Conservation (phyloP, 1,140 invertebrate species). For the Dinoponera quadriceps region DNA sequence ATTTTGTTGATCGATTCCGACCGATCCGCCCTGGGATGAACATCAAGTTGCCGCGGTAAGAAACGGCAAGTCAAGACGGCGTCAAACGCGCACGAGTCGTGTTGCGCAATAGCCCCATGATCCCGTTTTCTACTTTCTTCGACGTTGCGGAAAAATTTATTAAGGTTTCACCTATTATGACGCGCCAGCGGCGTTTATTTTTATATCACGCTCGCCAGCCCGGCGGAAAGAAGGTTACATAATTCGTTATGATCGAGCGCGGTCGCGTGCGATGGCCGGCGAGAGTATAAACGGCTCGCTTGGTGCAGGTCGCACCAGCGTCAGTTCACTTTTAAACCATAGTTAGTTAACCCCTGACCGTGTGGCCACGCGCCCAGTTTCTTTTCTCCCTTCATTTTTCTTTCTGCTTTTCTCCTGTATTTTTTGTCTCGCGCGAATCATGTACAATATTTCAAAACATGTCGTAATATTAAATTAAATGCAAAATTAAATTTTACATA, state of each 20-base stretch:
- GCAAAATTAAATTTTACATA: too few relatives aligned
- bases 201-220: conserved; percentile 25
- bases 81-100: background rate
- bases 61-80: background rate
- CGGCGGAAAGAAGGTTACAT: conserved; percentile 61
- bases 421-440: too few relatives aligned
- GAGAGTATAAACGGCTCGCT: conserved; percentile 9
- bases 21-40: background rate
- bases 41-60: background rate
- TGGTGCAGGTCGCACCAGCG: conserved; percentile 14
- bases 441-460: too few relatives aligned
- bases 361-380: background rate
- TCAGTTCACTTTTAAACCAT: conserved; percentile 15
- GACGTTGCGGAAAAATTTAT: conserved; percentile 31
- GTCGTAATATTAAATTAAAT: too few relatives aligned
- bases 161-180: conserved; percentile 57
- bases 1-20: background rate
- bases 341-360: conserved; percentile 22
- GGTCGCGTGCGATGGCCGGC: conserved; percentile 43
- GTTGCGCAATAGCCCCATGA: conserved; percentile 37
- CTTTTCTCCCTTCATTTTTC: background rate
- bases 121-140: conserved; percentile 53
- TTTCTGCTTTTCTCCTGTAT: background rate
- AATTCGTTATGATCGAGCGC: conserved; percentile 50
- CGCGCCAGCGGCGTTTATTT: conserved; percentile 21